Evolutionary conservation across 2,888 invertebrate species (phyloP).

Genomic region (Masnerella sp.): DNA sequence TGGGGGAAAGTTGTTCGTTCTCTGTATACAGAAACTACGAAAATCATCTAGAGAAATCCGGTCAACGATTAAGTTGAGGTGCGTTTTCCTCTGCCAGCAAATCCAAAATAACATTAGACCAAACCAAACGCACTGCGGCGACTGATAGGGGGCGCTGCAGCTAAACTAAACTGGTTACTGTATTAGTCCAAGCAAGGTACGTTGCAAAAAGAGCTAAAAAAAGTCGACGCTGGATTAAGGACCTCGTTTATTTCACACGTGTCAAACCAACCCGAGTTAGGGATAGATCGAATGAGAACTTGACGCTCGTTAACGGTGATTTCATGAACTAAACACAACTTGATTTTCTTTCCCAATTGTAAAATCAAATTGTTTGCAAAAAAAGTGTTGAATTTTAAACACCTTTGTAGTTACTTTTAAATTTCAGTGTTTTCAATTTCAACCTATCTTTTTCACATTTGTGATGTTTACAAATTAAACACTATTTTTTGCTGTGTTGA

Average conservation of each 20-base stretch:
- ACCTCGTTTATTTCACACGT: conserved; percentile 21
- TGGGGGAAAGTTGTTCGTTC: conserved; percentile 41
- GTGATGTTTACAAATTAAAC: no score
- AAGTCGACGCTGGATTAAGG: conserved; percentile 30
- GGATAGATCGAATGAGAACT: conserved; percentile 21
- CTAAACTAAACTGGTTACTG: conserved; percentile 50
- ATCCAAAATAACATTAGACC: conserved; percentile 26
- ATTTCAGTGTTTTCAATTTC: no score
- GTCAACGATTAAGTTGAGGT: conserved; percentile 50
- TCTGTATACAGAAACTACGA: conserved; percentile 27
- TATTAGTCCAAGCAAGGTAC: conserved; percentile 54
- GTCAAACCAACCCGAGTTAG: conserved; percentile 25
- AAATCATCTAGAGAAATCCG: conserved; percentile 30
- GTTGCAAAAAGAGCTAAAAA: conserved; percentile 43
- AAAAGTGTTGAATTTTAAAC: no score
- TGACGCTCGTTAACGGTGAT: conserved; percentile 11
- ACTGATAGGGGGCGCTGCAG: conserved; percentile 24
- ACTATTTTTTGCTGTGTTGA: no score
- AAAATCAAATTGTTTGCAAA: no score
- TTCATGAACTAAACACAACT: no score
- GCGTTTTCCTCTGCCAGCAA: conserved; percentile 43
- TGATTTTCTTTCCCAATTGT: no score
- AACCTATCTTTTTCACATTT: no score
- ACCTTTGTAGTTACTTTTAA: no score
- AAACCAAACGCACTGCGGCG: conserved; percentile 41